These are phyloP conservation scores for Salminus brasiliensis DNA, from an alignment of 2,113 vertebrate genomes.

Conservation along the genomic window DNA sequence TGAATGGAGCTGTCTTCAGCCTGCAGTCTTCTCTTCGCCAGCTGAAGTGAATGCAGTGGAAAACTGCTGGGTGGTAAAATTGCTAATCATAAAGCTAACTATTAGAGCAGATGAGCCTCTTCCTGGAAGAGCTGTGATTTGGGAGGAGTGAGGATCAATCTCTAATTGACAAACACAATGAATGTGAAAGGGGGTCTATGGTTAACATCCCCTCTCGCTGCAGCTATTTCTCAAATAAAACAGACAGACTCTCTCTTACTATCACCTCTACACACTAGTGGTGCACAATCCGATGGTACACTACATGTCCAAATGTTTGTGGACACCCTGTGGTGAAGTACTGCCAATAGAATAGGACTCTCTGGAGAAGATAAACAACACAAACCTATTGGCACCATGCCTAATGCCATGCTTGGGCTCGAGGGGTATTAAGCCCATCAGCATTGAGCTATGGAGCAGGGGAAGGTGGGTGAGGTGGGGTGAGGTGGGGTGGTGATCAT, in stretches of 20 bases:
- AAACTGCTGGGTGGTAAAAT: conserved; percentile 54
- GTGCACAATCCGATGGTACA: too few relatives aligned
- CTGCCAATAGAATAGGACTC: too few relatives aligned
- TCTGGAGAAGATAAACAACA: too few relatives aligned
- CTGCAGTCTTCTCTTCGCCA: conserved; percentile 14
- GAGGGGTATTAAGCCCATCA: too few relatives aligned
- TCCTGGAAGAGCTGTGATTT: conserved; percentile 46
- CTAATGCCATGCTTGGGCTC: too few relatives aligned
- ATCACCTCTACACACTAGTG: not conserved
- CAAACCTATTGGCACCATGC: too few relatives aligned
- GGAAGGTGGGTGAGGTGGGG: too few relatives aligned
- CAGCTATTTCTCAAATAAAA: conserved; percentile 1
- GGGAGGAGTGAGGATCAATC: conserved; percentile 39
- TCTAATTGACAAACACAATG: conserved; percentile 37
- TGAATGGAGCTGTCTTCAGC: conserved; percentile 64
- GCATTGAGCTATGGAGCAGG: too few relatives aligned
- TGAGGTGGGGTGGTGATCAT: too few relatives aligned
- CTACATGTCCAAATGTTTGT: too few relatives aligned
- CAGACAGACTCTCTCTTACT: not conserved
- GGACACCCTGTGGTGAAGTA: too few relatives aligned
- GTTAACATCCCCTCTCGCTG: conserved; percentile 1
- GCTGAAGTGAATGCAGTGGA: conserved; percentile 34
- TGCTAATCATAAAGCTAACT: conserved; percentile 51
- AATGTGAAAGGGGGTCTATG: conserved; percentile 17
- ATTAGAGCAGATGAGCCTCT: conserved; percentile 35